phyloP scores from a whole-genome alignment of 2,888 invertebrate species.

The Drosophila multiciliata region DNA sequence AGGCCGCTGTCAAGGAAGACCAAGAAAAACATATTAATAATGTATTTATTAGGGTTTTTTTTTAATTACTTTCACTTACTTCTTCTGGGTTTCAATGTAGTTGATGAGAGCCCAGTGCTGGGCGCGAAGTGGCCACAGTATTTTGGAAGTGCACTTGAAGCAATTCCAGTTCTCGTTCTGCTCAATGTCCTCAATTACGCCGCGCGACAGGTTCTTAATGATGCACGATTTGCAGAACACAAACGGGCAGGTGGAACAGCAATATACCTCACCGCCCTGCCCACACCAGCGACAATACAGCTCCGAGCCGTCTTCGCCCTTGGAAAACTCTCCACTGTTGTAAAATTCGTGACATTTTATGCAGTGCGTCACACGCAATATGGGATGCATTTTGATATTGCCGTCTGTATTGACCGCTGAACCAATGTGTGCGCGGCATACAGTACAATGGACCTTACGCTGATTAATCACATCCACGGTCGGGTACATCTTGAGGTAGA shows the following conservation, averaged over 20 bases:
- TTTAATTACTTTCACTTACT: conserved; percentile 61
- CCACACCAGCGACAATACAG: conserved; percentile 94
- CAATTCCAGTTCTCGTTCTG: conserved; percentile 93
- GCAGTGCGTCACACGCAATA: conserved; percentile 90
- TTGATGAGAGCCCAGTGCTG: conserved; percentile 90
- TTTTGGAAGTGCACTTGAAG: conserved; percentile 89
- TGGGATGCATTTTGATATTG: conserved; percentile 90
- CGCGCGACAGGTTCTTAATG: conserved; percentile 88
- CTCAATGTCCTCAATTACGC: conserved; percentile 89
- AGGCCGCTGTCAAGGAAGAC: conserved; percentile 68
- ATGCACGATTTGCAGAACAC: conserved; percentile 93
- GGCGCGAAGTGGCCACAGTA: conserved; percentile 89
- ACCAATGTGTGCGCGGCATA: conserved; percentile 91
- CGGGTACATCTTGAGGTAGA: conserved; percentile 86
- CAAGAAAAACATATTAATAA: conserved; percentile 7
- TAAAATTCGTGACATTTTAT: conserved; percentile 91
- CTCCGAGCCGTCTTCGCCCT: conserved; percentile 93
- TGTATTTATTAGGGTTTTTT: neutral
- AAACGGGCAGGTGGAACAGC: conserved; percentile 91
- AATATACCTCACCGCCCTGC: conserved; percentile 91
- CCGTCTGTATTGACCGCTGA: conserved; percentile 88
- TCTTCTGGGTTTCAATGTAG: conserved; percentile 87
- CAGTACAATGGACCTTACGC: conserved; percentile 89
- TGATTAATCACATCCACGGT: conserved; percentile 87
- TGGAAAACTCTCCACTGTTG: conserved; percentile 92